Evolutionary conservation across 2,113 vertebrate species (phyloP).

Genomic region (Silurus asotus): DNA sequence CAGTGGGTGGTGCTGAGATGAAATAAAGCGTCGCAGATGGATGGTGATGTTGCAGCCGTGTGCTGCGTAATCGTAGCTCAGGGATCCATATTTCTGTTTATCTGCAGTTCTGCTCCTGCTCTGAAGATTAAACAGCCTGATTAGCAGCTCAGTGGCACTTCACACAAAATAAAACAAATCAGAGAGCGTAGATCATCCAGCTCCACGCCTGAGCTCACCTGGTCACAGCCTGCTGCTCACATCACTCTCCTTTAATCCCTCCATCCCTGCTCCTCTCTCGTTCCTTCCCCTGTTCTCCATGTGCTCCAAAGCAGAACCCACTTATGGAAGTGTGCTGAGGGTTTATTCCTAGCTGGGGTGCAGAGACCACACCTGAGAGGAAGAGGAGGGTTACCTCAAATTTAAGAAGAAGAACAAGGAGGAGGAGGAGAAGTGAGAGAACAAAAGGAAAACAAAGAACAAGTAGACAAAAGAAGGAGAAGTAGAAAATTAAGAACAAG

Average conservation of each 20-base stretch:
- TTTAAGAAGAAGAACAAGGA: neutral
- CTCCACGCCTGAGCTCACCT: neutral
- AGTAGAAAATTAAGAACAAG: neutral
- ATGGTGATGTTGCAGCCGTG: neutral
- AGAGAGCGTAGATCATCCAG: neutral
- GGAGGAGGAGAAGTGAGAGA: neutral
- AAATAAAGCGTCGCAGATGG: neutral
- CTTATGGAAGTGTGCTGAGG: neutral
- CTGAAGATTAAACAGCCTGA: neutral
- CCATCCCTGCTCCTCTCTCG: neutral
- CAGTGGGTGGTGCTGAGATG: neutral
- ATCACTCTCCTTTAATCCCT: neutral
- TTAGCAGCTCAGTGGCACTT: neutral
- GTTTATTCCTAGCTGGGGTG: neutral
- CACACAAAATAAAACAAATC: neutral
- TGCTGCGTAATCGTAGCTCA: neutral
- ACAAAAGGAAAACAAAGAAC: neutral
- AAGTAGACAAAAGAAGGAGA: neutral
- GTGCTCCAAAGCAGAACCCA: neutral
- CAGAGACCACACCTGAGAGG: neutral
- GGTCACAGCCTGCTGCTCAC: neutral
- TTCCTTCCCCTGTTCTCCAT: neutral
- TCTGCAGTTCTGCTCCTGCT: neutral
- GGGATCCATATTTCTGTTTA: slow-evolving; percentile 11
- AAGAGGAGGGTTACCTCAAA: neutral